A percentile compares a stretch with the other conserved stretches of the same genome.
Evolutionary conservation across 2,888 invertebrate genomes (phyloP).

Genomic region (Alentia gelatinosa): DNA sequence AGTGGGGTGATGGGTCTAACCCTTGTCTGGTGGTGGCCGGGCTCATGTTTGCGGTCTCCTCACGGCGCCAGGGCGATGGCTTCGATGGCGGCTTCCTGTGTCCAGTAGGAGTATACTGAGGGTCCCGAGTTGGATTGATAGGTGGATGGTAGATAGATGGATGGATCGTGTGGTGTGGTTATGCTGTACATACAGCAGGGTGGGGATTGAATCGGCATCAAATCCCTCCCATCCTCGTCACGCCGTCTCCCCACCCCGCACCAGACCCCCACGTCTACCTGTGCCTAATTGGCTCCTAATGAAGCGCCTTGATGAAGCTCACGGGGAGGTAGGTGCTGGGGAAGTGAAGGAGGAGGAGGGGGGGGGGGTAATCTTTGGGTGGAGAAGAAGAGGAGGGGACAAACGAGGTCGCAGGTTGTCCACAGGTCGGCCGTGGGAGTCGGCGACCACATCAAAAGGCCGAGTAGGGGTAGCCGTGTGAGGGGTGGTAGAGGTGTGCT

Average conservation of each 20-base stretch:
- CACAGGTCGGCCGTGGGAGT: background rate
- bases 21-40: too few species aligned
- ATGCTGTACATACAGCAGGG: too few species aligned
- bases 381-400: background rate
- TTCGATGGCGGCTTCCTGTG: background rate
- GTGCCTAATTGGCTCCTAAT: background rate
- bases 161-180: too few species aligned
- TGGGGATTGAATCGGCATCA: too few species aligned
- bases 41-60: background rate
- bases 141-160: too few species aligned
- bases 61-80: background rate
- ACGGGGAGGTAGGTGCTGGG: too few species aligned
- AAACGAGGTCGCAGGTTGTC: too few species aligned
- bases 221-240: too few species aligned
- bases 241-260: background rate
- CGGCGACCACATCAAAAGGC: constrained; percentile 22
- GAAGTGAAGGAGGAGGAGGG: too few species aligned
- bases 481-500: too few species aligned
- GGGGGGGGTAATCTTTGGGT: background rate
- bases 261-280: constrained; percentile 23
- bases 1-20: background rate
- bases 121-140: too few species aligned
- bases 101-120: background rate
- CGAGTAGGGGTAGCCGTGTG: too few species aligned
- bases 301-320: background rate